Percentiles rank a stretch among this genome's conserved stretches.
phyloP scores from a whole-genome alignment of 2,888 invertebrate genomes.

The Acleris laterana region DNA sequence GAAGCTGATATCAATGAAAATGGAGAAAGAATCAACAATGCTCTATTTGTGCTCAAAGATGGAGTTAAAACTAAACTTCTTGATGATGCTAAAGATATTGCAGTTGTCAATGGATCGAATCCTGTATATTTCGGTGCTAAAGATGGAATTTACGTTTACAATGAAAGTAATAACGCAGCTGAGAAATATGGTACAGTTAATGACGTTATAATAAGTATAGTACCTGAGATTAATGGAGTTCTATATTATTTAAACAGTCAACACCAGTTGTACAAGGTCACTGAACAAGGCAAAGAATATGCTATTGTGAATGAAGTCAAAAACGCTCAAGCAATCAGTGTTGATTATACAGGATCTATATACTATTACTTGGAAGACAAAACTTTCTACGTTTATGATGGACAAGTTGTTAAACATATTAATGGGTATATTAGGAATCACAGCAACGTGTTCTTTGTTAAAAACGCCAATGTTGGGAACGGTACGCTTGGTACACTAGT shows the following conservation, averaged over 20 bases:
- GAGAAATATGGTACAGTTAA: slow-evolving; percentile 59
- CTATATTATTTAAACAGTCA: slow-evolving; percentile 39
- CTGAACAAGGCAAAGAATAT: slow-evolving; percentile 32
- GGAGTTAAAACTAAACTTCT: slow-evolving; percentile 50
- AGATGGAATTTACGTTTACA: slow-evolving; percentile 60
- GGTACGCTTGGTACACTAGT: too few species aligned
- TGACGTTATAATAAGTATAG: slow-evolving; percentile 57
- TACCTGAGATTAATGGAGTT: slow-evolving; percentile 49
- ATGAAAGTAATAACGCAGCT: slow-evolving; percentile 46
- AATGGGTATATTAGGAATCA: neutral
- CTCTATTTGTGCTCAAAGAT: slow-evolving; percentile 33
- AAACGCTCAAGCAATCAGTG: slow-evolving; percentile 35
- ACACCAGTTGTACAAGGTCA: slow-evolving; percentile 36
- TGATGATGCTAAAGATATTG: slow-evolving; percentile 53
- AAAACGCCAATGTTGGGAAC: neutral
- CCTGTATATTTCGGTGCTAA: slow-evolving; percentile 55
- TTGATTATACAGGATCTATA: slow-evolving; percentile 38
- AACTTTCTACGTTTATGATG: slow-evolving; percentile 29
- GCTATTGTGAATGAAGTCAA: slow-evolving; percentile 23
- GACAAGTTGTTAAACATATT: slow-evolving; percentile 4
- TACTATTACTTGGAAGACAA: slow-evolving; percentile 37
- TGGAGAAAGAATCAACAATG: too few species aligned
- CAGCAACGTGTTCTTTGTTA: slow-evolving; percentile 5
- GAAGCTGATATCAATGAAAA: slow-evolving; percentile 40
- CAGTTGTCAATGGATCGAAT: slow-evolving; percentile 50